A percentile compares a stretch with the other conserved stretches of the same genome.
Conservation (phyloP, 2,888 invertebrate species). For the Empis livida region DNA sequence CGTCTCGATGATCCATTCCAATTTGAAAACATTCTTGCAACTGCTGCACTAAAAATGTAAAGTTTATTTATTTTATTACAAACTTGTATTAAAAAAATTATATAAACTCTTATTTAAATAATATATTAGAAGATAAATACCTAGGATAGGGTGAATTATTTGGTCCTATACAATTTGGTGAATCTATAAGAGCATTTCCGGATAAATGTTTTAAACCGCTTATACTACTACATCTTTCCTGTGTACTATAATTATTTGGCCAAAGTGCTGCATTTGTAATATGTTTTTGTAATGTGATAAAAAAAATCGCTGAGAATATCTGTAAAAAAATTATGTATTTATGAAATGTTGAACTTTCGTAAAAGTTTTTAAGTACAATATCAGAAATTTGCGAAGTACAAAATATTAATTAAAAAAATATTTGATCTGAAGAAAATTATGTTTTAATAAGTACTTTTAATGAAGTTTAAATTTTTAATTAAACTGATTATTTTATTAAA, state of each 20-base stretch:
- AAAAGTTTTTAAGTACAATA: no score
- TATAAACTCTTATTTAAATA: slow-evolving; percentile 2
- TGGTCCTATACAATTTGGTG: slow-evolving; percentile 66
- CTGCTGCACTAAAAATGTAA: slow-evolving; percentile 49
- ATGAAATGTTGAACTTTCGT: no score
- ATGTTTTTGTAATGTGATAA: slow-evolving; percentile 22
- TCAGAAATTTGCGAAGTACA: no score
- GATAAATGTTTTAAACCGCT: slow-evolving; percentile 68
- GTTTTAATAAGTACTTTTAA: no score
- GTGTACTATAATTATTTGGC: slow-evolving; percentile 24
- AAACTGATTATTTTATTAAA: no score
- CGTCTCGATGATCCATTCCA: slow-evolving; percentile 56
- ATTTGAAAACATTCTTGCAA: slow-evolving; percentile 58
- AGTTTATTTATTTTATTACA: background rate
- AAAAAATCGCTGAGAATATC: slow-evolving; percentile 28
- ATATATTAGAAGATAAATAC: slow-evolving; percentile 38
- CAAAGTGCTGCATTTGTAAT: slow-evolving; percentile 28
- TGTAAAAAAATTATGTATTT: slow-evolving; percentile 14
- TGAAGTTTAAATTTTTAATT: no score
- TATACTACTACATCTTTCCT: slow-evolving; percentile 44
- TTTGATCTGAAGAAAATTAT: no score
- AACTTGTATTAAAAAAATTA: background rate
- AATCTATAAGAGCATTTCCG: slow-evolving; percentile 74
- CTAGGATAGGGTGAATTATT: slow-evolving; percentile 73
- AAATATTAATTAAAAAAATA: no score